Conservation (phyloP, 1,140 invertebrate species). For the Bombus sibiricus region DNA sequence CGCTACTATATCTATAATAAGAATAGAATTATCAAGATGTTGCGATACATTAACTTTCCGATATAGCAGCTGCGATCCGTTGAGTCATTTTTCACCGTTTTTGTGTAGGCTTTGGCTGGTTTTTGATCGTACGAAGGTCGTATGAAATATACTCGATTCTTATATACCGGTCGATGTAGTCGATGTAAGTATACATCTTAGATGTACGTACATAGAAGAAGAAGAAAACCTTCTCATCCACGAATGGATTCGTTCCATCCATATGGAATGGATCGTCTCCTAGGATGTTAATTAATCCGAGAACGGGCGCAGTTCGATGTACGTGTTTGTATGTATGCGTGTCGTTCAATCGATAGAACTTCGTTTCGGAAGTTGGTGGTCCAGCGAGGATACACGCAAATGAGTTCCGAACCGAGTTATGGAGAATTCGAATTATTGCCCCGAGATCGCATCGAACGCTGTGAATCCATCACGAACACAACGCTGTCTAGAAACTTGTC, state of each 20-base stretch:
- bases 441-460: not conserved
- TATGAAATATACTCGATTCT: not conserved
- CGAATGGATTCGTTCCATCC: not conserved
- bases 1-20: conserved; percentile 51
- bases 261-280: not conserved
- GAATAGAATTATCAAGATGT: conserved; percentile 55
- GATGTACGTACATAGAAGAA: not conserved
- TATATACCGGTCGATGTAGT: not conserved
- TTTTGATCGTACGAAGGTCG: not conserved
- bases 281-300: conserved; percentile 28
- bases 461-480: not conserved
- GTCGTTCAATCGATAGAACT: not conserved
- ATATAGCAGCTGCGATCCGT: not conserved
- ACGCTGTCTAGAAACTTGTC: not conserved
- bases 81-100: not conserved
- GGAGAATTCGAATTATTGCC: conserved; percentile 9
- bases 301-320: not conserved
- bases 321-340: not conserved
- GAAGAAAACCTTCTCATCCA: not conserved
- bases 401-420: conserved; percentile 8
- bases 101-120: not conserved
- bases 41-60: conserved; percentile 42
- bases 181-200: not conserved
- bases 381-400: conserved; percentile 2
- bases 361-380: not conserved